phyloP scores from a whole-genome alignment of 2,888 invertebrate species.

The Eilema caniola region DNA sequence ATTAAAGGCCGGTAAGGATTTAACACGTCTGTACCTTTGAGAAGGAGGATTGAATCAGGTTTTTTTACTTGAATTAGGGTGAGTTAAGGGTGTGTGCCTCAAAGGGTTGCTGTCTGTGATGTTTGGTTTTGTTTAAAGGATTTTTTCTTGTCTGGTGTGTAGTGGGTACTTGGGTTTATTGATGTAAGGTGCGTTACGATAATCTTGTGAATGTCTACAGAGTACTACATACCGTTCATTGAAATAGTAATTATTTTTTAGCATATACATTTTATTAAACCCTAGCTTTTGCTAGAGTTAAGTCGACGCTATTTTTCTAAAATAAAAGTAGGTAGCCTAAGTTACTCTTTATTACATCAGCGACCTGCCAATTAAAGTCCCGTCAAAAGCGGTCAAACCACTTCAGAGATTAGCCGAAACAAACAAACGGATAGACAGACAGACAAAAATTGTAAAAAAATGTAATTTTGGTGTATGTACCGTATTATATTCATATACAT shows the following conservation, averaged over 20 bases:
- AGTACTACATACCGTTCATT: neutral
- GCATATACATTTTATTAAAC: too few species aligned
- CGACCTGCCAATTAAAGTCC: too few species aligned
- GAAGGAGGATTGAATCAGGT: conserved; percentile 65
- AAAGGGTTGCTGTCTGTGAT: conserved; percentile 57
- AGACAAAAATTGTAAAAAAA: too few species aligned
- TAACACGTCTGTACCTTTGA: conserved; percentile 80
- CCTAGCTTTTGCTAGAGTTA: too few species aligned
- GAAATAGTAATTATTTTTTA: neutral
- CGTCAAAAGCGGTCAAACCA: too few species aligned
- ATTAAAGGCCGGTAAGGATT: conserved; percentile 85
- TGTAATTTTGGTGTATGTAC: too few species aligned
- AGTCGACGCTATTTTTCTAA: too few species aligned
- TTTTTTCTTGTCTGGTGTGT: conserved; percentile 20
- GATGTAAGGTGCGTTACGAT: neutral
- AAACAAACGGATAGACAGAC: too few species aligned
- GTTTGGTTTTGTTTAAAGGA: conserved; percentile 42
- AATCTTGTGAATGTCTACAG: neutral
- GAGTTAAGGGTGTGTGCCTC: conserved; percentile 52
- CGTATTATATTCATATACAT: too few species aligned
- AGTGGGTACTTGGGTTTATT: conserved; percentile 13
- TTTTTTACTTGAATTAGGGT: conserved; percentile 51
- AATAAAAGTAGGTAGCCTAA: too few species aligned
- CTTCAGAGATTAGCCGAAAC: too few species aligned
- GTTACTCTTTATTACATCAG: too few species aligned